Evolutionary conservation across 1,140 invertebrate species (phyloP), one percentile per base, ranked within the genome.

Genomic region (Augochlora pura): DNA sequence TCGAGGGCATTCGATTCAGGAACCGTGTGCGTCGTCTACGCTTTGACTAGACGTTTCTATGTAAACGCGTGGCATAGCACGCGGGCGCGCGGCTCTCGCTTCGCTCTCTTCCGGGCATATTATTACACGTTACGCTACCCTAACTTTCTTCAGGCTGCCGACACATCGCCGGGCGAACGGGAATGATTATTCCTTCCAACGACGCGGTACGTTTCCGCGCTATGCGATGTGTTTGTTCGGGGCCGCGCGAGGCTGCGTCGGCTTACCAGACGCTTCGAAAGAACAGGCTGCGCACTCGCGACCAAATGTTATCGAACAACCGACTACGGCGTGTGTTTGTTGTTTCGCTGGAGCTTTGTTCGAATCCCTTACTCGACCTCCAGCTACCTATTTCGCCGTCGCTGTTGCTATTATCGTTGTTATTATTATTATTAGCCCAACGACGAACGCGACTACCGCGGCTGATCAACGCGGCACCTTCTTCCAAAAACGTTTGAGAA

Each of bases 1-100:
- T 9, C 25, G 23, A n/a, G 25, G 12, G 4, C 23, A 21, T 63
- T 63, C 57, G n/a, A 39, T 66, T 66, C 57, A 23, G 1, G 57
- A 59, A 2, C 32, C 49, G 49, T 21, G 49, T 14, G 16, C 49
- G 5, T 52, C 32, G 49, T 18, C 49, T 18, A 57, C 42, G 21
- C 63, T 65, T 65, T 32, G 42, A 21, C 49, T n/a, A 74, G 46
- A 25, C 60, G 39, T 46, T 59, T 62, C 70, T 25, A 42, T 63
- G 42, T 8, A 63, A 63, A 72, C 42, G 18, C 21, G 27, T 62
- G 64, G 27, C 46, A 54, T 52, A 63, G 52, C 10, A 39, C 7
- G 10, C 6, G 6, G 10, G 8, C 42, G 12, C 42, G 12, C 42
- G 12, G 12, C 42, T 46, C 42, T 46, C 14, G 1, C 42, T 46